Evolutionary conservation across 2,113 vertebrate species (phyloP).

Genomic region (Rhinichthys klamathensis): DNA sequence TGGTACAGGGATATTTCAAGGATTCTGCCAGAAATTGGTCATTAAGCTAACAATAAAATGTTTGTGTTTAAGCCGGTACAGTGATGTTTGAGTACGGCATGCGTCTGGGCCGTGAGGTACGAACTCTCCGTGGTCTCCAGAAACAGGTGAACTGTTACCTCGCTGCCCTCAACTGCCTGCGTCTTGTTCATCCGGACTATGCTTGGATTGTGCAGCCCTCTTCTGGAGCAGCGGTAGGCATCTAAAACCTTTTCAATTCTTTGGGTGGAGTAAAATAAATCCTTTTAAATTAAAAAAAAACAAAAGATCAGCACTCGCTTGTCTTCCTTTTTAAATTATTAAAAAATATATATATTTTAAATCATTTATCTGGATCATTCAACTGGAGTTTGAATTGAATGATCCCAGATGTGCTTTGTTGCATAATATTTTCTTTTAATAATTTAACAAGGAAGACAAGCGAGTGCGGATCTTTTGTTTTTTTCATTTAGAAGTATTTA

Average conservation of each 20-base stretch:
- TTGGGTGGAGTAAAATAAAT: background rate
- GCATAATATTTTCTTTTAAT: too few species aligned
- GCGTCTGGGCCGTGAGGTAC: constrained; percentile 91
- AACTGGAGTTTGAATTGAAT: too few species aligned
- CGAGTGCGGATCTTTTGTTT: too few species aligned
- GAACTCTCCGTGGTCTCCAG: constrained; percentile 85
- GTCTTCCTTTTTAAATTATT: too few species aligned
- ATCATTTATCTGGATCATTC: too few species aligned
- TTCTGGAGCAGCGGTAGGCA: constrained; percentile 80
- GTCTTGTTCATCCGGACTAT: constrained; percentile 90
- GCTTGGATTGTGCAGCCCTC: constrained; percentile 95
- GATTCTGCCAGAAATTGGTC: background rate
- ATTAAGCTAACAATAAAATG: constrained; percentile 15
- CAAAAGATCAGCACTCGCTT: too few species aligned
- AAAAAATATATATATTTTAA: too few species aligned
- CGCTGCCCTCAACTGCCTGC: constrained; percentile 89
- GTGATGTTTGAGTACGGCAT: constrained; percentile 98
- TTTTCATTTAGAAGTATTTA: too few species aligned
- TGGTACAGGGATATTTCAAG: background rate
- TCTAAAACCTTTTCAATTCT: background rate
- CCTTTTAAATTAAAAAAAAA: too few species aligned
- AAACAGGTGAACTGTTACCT: constrained; percentile 94
- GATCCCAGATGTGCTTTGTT: too few species aligned
- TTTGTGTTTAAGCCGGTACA: constrained; percentile 77
- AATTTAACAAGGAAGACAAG: too few species aligned